These are phyloP conservation scores for Hephaestus fuliginosus DNA, from an alignment of 2,797 vertebrate species.

Conservation along the genomic window DNA sequence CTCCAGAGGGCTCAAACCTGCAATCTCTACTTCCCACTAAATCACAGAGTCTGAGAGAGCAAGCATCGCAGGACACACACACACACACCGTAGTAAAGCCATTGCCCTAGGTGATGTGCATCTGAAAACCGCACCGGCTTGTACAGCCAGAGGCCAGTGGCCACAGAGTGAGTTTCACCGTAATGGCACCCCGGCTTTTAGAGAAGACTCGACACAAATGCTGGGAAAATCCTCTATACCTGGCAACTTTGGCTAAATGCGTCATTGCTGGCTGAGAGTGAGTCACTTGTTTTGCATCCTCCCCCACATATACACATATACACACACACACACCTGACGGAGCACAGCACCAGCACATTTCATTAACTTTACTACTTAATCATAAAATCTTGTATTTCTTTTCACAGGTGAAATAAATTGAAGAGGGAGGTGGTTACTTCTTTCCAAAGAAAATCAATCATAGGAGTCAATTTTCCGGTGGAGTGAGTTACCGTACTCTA, in stretches of 20 bases:
- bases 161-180: conserved; percentile 51
- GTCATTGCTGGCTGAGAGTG: not conserved
- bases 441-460: not conserved
- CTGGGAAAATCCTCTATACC: not conserved
- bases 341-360: not conserved
- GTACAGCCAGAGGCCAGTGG: conserved; percentile 61
- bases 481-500: not conserved
- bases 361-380: not conserved
- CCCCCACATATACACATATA: not conserved
- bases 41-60: conserved; percentile 19
- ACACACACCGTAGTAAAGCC: conserved; percentile 13
- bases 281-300: conserved; percentile 9
- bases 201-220: conserved; percentile 13
- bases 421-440: not conserved
- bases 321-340: not conserved
- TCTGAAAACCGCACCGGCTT: conserved; percentile 44
- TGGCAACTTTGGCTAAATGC: conserved; percentile 6
- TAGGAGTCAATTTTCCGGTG: not conserved
- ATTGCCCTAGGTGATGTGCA: conserved; percentile 54
- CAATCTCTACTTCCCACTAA: conserved; percentile 36
- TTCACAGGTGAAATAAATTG: not conserved
- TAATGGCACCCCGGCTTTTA: conserved; percentile 23
- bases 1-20: conserved; percentile 28
- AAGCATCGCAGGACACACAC: conserved; percentile 20
- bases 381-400: not conserved